phyloP scores from a whole-genome alignment of 2,888 invertebrate species.

The Eupithecia pulchellata region DNA sequence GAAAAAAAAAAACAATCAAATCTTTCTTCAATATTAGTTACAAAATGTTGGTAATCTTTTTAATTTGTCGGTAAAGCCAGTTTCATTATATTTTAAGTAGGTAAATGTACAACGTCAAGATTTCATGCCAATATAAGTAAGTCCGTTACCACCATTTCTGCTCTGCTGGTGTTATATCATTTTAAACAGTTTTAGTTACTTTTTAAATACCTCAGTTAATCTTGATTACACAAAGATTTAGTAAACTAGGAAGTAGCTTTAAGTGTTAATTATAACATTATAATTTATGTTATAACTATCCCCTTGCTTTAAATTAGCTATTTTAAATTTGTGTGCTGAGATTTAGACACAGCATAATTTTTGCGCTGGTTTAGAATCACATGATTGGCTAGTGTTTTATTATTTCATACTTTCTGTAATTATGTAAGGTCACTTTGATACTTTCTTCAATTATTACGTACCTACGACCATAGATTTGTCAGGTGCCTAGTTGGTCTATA shows the following conservation, averaged over 20 bases:
- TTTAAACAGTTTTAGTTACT: neutral
- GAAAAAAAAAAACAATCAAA: no score
- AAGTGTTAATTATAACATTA: neutral
- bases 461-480: neutral
- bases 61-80: neutral
- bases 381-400: no score
- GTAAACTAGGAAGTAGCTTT: constrained; percentile 1
- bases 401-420: neutral
- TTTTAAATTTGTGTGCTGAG: neutral
- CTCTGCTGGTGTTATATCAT: neutral
- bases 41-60: no score
- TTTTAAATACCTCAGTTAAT: neutral
- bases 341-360: neutral
- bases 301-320: neutral
- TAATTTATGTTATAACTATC: neutral
- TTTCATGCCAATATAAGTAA: neutral
- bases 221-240: neutral
- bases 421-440: no score
- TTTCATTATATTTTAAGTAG: neutral
- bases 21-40: no score
- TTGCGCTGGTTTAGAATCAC: neutral
- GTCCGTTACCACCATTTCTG: neutral
- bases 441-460: neutral
- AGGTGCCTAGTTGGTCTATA: no score
- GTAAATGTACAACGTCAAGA: neutral